Conservation (phyloP, 2,888 invertebrate genomes). For the Tiliacea citrago region DNA sequence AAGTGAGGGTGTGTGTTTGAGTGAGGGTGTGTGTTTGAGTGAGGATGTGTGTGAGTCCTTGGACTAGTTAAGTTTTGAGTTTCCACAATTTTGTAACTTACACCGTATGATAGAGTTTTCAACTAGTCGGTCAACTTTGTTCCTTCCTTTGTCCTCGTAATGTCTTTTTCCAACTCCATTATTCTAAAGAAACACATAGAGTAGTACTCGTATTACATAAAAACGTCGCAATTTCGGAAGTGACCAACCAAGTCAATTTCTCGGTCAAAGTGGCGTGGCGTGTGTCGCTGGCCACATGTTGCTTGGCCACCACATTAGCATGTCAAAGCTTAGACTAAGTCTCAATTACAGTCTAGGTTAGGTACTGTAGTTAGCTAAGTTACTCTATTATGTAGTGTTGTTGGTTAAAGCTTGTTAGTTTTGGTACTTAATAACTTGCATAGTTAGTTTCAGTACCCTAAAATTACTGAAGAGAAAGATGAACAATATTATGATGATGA, state of each 20-base stretch:
- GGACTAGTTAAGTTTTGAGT: no score
- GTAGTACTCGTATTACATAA: not conserved
- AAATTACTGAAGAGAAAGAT: not conserved
- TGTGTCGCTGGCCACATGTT: constrained; percentile 78
- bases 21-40: no score
- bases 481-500: no score
- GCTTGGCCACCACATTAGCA: constrained; percentile 84
- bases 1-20: no score
- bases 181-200: not conserved
- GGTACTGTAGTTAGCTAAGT: constrained; percentile 28
- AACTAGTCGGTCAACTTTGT: no score
- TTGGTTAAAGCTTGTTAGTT: constrained; percentile 43
- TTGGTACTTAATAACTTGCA: constrained; percentile 37
- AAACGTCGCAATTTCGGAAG: not conserved
- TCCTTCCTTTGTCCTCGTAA: no score
- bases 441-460: constrained; percentile 18
- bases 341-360: constrained; percentile 76
- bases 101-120: no score
- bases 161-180: no score
- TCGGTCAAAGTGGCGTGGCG: constrained; percentile 56
- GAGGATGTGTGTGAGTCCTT: no score
- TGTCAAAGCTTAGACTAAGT: constrained; percentile 85
- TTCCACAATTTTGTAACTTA: no score
- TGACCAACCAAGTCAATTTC: constrained; percentile 48
- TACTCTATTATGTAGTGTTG: constrained; percentile 42